Evolutionary conservation across 2,888 invertebrate species (phyloP).

Genomic region (Watsonalla binaria): DNA sequence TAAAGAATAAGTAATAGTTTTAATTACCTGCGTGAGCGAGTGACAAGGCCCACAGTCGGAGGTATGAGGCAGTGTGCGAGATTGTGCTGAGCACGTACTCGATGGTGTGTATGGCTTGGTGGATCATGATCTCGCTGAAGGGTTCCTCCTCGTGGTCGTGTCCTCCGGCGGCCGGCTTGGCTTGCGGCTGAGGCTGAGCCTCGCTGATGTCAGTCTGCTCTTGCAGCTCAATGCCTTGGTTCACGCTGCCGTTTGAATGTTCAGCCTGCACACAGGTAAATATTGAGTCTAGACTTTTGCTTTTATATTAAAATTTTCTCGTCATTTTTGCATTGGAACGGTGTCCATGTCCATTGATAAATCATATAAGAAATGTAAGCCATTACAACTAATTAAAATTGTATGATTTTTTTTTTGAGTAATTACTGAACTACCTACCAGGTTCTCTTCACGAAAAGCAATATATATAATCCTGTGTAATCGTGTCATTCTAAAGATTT

Average conservation of each 20-base stretch:
- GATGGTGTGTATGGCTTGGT: slow-evolving; percentile 97
- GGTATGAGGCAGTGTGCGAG: slow-evolving; percentile 97
- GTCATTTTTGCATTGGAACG: too few species aligned
- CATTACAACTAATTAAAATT: too few species aligned
- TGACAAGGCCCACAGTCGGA: slow-evolving; percentile 97
- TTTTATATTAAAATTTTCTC: neutral
- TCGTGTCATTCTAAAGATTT: too few species aligned
- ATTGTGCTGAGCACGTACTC: slow-evolving; percentile 97
- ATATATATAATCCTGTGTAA: too few species aligned
- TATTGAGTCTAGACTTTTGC: neutral
- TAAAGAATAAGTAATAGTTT: neutral
- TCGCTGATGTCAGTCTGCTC: slow-evolving; percentile 65
- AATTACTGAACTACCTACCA: too few species aligned
- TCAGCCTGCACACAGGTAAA: slow-evolving; percentile 47
- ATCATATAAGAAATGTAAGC: too few species aligned
- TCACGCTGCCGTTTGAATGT: slow-evolving; percentile 80
- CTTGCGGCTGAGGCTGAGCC: slow-evolving; percentile 26
- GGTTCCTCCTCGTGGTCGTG: slow-evolving; percentile 79
- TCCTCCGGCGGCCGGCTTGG: slow-evolving; percentile 15
- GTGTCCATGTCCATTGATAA: too few species aligned
- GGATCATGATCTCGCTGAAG: slow-evolving; percentile 93
- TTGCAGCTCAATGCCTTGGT: slow-evolving; percentile 82
- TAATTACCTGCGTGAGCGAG: slow-evolving; percentile 94
- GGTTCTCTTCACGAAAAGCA: too few species aligned
- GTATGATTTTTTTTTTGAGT: too few species aligned